Conservation (phyloP, 2,888 invertebrate species). For the Eupithecia exiguata region DNA sequence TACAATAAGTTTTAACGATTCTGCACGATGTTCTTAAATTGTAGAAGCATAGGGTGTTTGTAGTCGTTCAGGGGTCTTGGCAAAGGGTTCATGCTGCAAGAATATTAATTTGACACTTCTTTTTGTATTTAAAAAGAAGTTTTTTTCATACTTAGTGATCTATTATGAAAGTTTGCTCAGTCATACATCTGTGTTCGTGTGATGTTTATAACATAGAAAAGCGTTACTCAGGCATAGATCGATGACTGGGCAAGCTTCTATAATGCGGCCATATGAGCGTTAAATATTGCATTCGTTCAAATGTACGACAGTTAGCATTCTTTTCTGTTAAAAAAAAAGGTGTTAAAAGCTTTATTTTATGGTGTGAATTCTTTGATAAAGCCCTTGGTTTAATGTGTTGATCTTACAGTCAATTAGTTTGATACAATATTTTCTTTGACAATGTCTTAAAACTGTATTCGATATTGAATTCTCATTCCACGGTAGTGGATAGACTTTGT, state of each 20-base stretch:
- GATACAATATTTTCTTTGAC: slow-evolving; percentile 1
- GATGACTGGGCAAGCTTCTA: too few species aligned
- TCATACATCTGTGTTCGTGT: too few species aligned
- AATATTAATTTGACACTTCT: neutral
- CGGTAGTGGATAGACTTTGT: slow-evolving; percentile 2
- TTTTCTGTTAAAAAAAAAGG: neutral
- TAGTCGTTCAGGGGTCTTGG: neutral
- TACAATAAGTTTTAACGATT: neutral
- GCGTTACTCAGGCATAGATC: too few species aligned
- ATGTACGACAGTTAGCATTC: neutral
- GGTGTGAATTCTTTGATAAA: neutral
- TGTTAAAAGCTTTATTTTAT: neutral
- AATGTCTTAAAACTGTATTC: neutral
- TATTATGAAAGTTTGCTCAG: too few species aligned
- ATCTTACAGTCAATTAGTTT: neutral
- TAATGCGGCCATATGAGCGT: too few species aligned
- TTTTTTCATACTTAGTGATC: neutral
- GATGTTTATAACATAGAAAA: too few species aligned
- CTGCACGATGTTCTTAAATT: neutral
- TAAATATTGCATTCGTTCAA: neutral
- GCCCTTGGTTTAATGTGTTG: neutral
- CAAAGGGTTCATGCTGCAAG: neutral
- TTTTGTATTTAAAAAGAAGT: neutral
- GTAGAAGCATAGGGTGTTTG: neutral
- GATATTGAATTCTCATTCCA: slow-evolving; percentile 10